Conservation (phyloP, 2,888 invertebrate species). For the Diarsia mendica region DNA sequence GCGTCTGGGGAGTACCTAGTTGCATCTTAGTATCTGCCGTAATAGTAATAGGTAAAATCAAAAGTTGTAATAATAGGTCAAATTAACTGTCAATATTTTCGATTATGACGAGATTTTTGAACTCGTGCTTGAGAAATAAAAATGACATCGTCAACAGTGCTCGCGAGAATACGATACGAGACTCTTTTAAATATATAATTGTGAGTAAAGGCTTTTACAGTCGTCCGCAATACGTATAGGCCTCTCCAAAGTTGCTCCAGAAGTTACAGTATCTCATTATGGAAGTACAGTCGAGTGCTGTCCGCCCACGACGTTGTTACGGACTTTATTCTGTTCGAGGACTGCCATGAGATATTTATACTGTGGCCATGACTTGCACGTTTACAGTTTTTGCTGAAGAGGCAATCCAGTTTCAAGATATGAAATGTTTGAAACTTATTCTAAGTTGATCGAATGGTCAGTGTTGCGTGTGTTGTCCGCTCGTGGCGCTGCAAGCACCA, state of each 20-base stretch:
- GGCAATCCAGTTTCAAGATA: slow-evolving; percentile 43
- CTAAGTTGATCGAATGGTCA: slow-evolving; percentile 7
- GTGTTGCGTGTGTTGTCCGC: slow-evolving; percentile 22
- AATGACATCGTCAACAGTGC: neutral
- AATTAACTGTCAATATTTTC: no score
- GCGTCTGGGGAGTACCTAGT: no score
- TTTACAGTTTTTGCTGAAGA: slow-evolving; percentile 41
- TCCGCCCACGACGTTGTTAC: slow-evolving; percentile 45
- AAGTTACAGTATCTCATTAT: slow-evolving; percentile 45
- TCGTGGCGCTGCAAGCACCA: slow-evolving; percentile 20
- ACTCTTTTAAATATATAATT: neutral
- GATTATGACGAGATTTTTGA: no score
- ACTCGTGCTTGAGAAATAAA: neutral
- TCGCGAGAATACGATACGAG: neutral
- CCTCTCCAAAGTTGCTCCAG: slow-evolving; percentile 30
- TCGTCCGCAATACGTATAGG: slow-evolving; percentile 4
- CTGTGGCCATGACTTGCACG: slow-evolving; percentile 59
- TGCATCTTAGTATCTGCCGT: slow-evolving; percentile 16
- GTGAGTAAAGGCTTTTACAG: neutral
- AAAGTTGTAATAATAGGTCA: neutral
- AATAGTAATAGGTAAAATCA: no score
- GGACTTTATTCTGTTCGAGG: slow-evolving; percentile 30
- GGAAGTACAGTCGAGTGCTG: slow-evolving; percentile 19
- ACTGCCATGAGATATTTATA: slow-evolving; percentile 50
- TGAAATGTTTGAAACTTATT: slow-evolving; percentile 31